These are phyloP conservation scores for Lindbergichthys nudifrons DNA, from an alignment of 2,797 vertebrate species.

Conservation along the genomic window DNA sequence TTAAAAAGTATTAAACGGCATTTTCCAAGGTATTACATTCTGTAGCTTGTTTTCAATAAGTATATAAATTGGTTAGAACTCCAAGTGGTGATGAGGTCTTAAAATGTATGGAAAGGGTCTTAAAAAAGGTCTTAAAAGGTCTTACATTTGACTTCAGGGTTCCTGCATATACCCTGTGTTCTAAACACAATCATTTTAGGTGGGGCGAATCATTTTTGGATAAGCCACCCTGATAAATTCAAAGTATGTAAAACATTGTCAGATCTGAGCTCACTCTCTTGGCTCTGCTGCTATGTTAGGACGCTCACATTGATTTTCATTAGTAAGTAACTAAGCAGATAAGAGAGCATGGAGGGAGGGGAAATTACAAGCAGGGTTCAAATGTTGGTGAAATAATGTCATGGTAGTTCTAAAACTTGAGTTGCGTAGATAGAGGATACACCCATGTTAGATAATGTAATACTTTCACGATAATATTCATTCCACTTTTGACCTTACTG, in stretches of 20 bases:
- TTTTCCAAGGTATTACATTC: too few relatives aligned
- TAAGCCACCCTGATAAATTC: slow-evolving; percentile 25
- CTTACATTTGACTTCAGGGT: too few relatives aligned
- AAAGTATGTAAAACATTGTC: slow-evolving; percentile 17
- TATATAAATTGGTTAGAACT: too few relatives aligned
- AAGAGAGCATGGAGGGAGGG: background rate
- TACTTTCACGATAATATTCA: slow-evolving; percentile 6
- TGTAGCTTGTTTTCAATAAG: too few relatives aligned
- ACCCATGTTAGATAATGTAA: slow-evolving; percentile 42
- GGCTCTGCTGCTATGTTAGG: slow-evolving; percentile 15
- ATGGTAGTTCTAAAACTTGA: slow-evolving; percentile 12
- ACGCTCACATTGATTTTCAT: slow-evolving; percentile 27
- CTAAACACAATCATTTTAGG: slow-evolving; percentile 7
- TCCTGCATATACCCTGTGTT: background rate
- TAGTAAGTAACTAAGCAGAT: background rate
- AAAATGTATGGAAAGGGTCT: too few relatives aligned
- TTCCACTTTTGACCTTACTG: slow-evolving; percentile 17
- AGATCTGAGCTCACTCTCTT: slow-evolving; percentile 34
- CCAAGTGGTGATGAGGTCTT: too few relatives aligned
- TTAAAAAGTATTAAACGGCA: too few relatives aligned
- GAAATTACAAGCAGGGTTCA: slow-evolving; percentile 18
- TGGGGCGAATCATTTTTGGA: background rate
- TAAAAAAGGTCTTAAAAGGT: too few relatives aligned
- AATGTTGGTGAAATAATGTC: slow-evolving; percentile 18
- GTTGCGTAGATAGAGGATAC: slow-evolving; percentile 12